Evolutionary conservation across 2,888 invertebrate genomes (phyloP).

Genomic region (Adelognathus sp.): DNA sequence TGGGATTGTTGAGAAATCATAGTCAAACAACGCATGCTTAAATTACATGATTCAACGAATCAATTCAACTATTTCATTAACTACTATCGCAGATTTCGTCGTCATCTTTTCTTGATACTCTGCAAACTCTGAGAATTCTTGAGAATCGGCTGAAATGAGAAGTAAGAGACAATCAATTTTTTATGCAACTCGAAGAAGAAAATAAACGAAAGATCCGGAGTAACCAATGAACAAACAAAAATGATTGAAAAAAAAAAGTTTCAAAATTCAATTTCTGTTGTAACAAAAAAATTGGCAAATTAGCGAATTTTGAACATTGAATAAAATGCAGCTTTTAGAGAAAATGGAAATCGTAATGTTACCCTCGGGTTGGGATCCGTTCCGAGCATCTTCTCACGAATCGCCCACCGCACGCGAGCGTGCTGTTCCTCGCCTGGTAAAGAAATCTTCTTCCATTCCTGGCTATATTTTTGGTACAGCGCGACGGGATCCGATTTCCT

Average conservation of each 20-base stretch:
- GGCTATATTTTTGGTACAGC: slow-evolving; percentile 89
- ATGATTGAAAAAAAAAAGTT: too few species aligned
- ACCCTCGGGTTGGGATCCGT: slow-evolving; percentile 78
- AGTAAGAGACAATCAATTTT: background rate
- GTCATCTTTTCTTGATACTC: slow-evolving; percentile 69
- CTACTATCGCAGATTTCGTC: slow-evolving; percentile 18
- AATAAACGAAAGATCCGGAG: too few species aligned
- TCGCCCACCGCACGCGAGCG: slow-evolving; percentile 86
- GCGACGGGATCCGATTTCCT: slow-evolving; percentile 88
- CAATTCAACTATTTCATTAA: slow-evolving; percentile 17
- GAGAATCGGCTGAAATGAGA: slow-evolving; percentile 69
- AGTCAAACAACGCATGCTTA: background rate
- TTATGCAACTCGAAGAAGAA: background rate
- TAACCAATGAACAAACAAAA: too few species aligned
- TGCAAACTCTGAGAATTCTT: slow-evolving; percentile 66
- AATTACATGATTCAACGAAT: background rate
- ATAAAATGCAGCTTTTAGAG: too few species aligned
- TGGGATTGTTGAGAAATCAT: slow-evolving; percentile 11
- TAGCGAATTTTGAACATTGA: too few species aligned
- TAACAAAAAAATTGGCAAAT: too few species aligned
- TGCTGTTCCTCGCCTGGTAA: slow-evolving; percentile 89
- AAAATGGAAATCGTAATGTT: slow-evolving; percentile 44
- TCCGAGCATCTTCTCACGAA: slow-evolving; percentile 87
- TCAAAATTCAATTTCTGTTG: too few species aligned
- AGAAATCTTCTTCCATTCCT: slow-evolving; percentile 88